These are phyloP conservation scores for Eupsittula cactorum DNA, from an alignment of 2,113 vertebrate genomes.

Conservation along the genomic window DNA sequence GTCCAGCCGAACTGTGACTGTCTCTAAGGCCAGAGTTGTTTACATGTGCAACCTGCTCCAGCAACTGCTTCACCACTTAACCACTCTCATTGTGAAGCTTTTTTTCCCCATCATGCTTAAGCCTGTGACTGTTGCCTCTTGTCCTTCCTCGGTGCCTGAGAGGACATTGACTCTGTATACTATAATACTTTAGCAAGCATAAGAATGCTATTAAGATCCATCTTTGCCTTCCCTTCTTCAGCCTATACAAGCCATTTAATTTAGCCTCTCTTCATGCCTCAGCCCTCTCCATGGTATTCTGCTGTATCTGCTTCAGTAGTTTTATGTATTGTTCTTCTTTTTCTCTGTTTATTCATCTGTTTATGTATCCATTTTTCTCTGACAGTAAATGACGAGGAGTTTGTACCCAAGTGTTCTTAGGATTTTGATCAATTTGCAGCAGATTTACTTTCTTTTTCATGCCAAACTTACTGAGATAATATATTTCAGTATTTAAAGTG, in stretches of 20 bases:
- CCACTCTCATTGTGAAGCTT: background rate
- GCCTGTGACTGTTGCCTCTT: background rate
- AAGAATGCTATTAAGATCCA: background rate
- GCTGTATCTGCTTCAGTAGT: background rate
- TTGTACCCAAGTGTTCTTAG: background rate
- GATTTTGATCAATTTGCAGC: conserved; percentile 1
- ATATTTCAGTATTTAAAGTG: conserved; percentile 38
- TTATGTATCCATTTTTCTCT: background rate
- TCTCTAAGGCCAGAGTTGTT: background rate
- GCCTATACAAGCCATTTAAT: background rate
- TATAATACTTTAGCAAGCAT: background rate
- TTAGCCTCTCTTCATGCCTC: background rate
- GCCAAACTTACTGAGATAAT: conserved; percentile 2
- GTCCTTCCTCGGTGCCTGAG: background rate
- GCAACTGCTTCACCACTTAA: background rate
- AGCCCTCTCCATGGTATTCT: background rate
- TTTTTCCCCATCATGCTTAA: background rate
- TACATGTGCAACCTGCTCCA: background rate
- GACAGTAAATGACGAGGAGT: conserved; percentile 12
- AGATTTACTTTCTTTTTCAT: background rate
- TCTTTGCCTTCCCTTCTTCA: background rate
- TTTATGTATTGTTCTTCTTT: fast-evolving
- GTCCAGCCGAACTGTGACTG: background rate
- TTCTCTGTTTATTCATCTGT: background rate
- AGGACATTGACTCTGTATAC: background rate